Conservation (phyloP, 2,113 vertebrate genomes). For the Melospiza melodia region DNA sequence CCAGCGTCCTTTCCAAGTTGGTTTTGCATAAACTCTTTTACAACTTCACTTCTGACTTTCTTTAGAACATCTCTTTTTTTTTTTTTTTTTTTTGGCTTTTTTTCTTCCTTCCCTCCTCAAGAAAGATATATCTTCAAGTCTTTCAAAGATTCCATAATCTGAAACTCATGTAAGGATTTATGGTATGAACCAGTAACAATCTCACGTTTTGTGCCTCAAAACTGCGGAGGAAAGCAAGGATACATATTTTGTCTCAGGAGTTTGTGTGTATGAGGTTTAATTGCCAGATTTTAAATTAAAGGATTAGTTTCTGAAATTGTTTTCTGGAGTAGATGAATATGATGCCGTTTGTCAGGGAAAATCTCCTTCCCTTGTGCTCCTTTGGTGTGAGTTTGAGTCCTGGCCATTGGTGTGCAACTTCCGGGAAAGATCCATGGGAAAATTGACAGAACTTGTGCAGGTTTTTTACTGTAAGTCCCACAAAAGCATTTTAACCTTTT, state of each 20-base stretch:
- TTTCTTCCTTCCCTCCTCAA: background rate
- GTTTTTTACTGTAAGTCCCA: background rate
- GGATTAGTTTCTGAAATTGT: background rate
- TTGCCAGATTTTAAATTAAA: background rate
- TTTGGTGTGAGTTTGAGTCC: background rate
- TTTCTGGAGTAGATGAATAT: background rate
- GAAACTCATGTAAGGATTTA: background rate
- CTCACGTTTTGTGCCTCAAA: background rate
- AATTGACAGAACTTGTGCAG: background rate
- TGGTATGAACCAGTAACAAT: background rate
- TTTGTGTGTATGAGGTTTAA: background rate
- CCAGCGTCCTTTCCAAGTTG: slow-evolving; percentile 53
- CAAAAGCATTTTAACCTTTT: background rate
- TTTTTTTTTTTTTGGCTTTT: background rate
- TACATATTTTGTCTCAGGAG: rapidly evolving
- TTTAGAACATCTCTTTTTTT: slow-evolving; percentile 35
- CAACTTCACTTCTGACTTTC: slow-evolving; percentile 63
- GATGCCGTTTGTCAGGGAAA: background rate
- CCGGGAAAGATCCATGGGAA: background rate
- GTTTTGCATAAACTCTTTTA: slow-evolving; percentile 70
- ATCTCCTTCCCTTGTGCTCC: background rate
- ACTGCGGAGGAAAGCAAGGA: background rate
- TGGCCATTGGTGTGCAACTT: background rate
- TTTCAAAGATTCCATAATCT: slow-evolving; percentile 6
- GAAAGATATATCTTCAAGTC: background rate